phyloP scores from a whole-genome alignment of 2,888 invertebrate genomes.

The Lobophora halterata region DNA sequence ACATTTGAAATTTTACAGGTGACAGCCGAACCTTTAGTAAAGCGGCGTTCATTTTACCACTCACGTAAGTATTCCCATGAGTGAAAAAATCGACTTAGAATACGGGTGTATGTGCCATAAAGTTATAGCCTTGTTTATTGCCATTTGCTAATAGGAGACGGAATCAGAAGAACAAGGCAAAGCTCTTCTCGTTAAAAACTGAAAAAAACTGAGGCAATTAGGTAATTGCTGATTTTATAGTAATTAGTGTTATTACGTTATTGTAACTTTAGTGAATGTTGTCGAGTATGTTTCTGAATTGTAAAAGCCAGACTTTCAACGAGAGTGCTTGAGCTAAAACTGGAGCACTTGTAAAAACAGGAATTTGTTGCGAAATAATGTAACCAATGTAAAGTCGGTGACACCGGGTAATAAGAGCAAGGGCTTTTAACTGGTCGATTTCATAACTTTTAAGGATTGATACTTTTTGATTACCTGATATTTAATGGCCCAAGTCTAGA shows the following conservation, averaged over 20 bases:
- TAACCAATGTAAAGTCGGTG: constrained; percentile 34
- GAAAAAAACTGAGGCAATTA: no score
- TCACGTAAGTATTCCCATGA: no score
- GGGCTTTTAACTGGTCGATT: constrained; percentile 38
- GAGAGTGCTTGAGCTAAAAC: constrained; percentile 32
- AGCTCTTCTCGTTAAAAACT: no score
- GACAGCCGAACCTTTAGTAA: no score
- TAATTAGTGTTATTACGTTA: constrained; percentile 22
- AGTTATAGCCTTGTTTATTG: no score
- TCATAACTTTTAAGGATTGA: constrained; percentile 28
- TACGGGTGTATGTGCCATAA: no score
- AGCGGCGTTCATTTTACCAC: no score
- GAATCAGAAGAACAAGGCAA: no score
- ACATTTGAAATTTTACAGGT: no score
- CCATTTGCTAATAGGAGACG: no score
- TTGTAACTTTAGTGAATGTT: constrained; percentile 29
- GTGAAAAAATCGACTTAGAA: no score
- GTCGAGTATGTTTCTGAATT: constrained; percentile 26
- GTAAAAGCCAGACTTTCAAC: constrained; percentile 37
- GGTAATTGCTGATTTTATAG: constrained; percentile 6
- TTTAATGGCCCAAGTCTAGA: no score
- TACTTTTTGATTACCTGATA: constrained; percentile 5
- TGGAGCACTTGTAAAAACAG: constrained; percentile 36
- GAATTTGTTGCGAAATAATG: constrained; percentile 41
- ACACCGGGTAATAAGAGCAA: constrained; percentile 41